Evolutionary conservation across 2,888 invertebrate species (phyloP).

Genomic region (Germaria angustata): DNA sequence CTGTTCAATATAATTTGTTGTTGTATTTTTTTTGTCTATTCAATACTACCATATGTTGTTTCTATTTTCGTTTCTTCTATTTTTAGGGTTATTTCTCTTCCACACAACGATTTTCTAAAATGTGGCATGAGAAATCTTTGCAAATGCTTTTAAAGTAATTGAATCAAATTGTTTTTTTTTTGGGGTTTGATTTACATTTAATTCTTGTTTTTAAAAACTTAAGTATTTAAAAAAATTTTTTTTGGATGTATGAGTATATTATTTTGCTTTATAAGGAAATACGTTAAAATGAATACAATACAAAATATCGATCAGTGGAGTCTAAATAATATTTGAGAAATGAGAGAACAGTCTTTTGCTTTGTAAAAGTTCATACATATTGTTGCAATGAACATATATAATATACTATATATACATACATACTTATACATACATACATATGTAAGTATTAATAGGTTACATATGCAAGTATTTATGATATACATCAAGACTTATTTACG

Average conservation of each 20-base stretch:
- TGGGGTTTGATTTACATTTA: no score
- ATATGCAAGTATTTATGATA: no score
- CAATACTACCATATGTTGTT: constrained; percentile 43
- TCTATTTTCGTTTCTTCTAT: constrained; percentile 22
- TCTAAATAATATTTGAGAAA: neutral
- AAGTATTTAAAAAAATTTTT: neutral
- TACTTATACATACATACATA: no score
- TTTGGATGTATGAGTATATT: neutral
- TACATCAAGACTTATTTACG: no score
- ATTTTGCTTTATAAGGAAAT: neutral
- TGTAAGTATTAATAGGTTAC: no score
- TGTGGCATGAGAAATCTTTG: constrained; percentile 3
- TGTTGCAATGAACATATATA: no score
- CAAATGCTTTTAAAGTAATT: neutral
- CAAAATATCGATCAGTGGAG: neutral
- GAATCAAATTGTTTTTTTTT: no score
- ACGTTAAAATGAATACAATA: neutral
- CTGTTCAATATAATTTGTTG: constrained; percentile 9
- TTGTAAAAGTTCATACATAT: no score
- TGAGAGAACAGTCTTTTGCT: no score
- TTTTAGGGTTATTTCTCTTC: constrained; percentile 6
- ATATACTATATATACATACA: no score
- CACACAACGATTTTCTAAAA: no score
- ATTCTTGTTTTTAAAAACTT: no score
- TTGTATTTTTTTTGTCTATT: neutral